Base-by-base conservation (phyloP, 2,888 invertebrate genomes). In the Latrodectus hesperus region DNA sequence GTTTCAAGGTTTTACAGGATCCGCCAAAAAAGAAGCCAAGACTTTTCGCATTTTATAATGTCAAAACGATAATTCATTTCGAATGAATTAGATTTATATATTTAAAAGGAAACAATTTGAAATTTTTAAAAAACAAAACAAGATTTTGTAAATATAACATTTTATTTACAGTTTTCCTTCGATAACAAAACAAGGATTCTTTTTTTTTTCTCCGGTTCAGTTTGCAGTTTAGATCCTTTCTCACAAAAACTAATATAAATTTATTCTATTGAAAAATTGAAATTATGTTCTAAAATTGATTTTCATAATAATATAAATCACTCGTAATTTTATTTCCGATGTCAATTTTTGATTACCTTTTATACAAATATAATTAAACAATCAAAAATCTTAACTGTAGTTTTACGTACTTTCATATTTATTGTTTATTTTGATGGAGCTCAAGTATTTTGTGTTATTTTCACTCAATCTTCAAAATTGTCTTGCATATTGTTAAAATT, bases 141-240 rank as follows among this genome's bases (percentile, higher is more conserved):
- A 38, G 38, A 6, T 38, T 38, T 38, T 38, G 38, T 38, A 38
- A 38, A 38, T 38, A 38, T 38, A 38, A 38, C 38, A 38, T 38
- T 60, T 60, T 60, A 60, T 60, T 60, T 60, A 60, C n/a, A 38
- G 38, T 60, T 60, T 60, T 60, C 60, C 60, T 60, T 16, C 60
- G 6, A n/a, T 16, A 60, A 12, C 9, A n/a, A 60, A 60, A 60
- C 60, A 60, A 60, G 60, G 10, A 60, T 60, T 60, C 60, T 60
- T n/a, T 60, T n/a, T 60, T n/a, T 60, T 60, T n/a, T 16, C 60
- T 60, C n/a, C 60, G 12, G 60, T 16, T 60, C 60, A 60, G 22
- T 17, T 51, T 17, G 10, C 22, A 52, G 1, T 52, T 72, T 52
- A 72, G 51, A 72, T n/a, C 51, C 6, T 38, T 4, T 38, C 38